A percentile compares a stretch with the other conserved stretches of the same genome.
Evolutionary conservation across 2,888 invertebrate species (phyloP).

Genomic region (Chirona hameri): DNA sequence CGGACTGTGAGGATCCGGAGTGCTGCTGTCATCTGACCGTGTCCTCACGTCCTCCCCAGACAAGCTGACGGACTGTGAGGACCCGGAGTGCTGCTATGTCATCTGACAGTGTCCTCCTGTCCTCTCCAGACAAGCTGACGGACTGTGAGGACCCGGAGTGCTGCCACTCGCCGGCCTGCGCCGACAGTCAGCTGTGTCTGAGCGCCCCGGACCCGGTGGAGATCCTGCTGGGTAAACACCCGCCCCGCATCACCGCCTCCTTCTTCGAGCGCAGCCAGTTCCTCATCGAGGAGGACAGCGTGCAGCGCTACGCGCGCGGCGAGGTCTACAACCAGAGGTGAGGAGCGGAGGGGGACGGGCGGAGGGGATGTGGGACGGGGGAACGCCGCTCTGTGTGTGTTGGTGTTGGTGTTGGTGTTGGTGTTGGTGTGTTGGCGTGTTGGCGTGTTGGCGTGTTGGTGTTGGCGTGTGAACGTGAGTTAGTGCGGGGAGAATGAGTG

Average conservation of each 20-base stretch:
- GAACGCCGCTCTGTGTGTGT: not conserved
- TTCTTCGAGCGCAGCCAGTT: conserved; percentile 99
- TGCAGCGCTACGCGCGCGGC: conserved; percentile 94
- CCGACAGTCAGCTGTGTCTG: conserved; percentile 84
- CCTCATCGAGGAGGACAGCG: conserved; percentile 94
- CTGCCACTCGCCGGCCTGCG: conserved; percentile 76
- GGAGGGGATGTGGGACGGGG: not conserved
- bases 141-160: conserved; percentile 99
- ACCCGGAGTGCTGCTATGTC: no score
- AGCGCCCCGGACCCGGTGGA: conserved; percentile 87
- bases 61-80: no score
- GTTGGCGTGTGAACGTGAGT: no score
- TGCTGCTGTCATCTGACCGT: no score
- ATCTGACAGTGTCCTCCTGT: no score
- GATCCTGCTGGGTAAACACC: conserved; percentile 89
- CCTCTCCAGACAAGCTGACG: conserved; percentile 77
- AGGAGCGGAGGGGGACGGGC: conserved; percentile 45
- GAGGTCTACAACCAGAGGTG: conserved; percentile 98
- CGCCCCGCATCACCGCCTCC: conserved; percentile 93
- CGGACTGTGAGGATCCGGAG: no score
- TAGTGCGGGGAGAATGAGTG: no score
- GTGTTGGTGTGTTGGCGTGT: no score
- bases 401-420: no score
- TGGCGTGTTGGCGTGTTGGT: no score
- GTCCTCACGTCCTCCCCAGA: no score